Evolutionary conservation across 2,797 vertebrate species (phyloP).

Genomic region (Sebastes elongatus): DNA sequence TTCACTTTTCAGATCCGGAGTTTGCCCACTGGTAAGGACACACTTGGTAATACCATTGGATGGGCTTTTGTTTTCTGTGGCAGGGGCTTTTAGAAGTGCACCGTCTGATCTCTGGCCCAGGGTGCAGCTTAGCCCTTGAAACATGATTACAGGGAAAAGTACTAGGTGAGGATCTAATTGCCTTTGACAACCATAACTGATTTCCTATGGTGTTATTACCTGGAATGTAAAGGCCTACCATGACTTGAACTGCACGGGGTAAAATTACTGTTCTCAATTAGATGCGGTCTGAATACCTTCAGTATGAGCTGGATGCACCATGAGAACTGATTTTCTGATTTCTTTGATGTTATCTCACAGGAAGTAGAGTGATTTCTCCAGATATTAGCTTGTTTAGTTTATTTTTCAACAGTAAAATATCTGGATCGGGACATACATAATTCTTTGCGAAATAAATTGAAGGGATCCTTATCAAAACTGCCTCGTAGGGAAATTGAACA

Average conservation of each 20-base stretch:
- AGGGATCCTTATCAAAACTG: background rate
- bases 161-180: slow-evolving; percentile 31
- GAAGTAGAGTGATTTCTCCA: background rate
- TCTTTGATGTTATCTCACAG: background rate
- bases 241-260: background rate
- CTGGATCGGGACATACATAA: background rate
- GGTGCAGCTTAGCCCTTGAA: slow-evolving; percentile 46
- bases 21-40: background rate
- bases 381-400: background rate
- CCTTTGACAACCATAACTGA: slow-evolving; percentile 31
- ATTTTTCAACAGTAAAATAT: background rate
- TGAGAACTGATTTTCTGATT: background rate
- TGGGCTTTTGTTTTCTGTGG: background rate
- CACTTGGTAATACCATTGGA: background rate
- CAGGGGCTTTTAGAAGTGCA: slow-evolving; percentile 12
- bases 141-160: slow-evolving; percentile 18
- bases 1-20: background rate
- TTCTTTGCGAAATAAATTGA: background rate
- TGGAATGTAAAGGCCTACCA: background rate
- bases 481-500: background rate
- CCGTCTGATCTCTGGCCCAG: slow-evolving; percentile 25
- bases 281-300: background rate
- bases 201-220: slow-evolving; percentile 3
- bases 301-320: background rate
- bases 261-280: slow-evolving; percentile 6